These are phyloP conservation scores for Rhagonycha fulva DNA, from an alignment of 2,888 invertebrate species.

Conservation along the genomic window DNA sequence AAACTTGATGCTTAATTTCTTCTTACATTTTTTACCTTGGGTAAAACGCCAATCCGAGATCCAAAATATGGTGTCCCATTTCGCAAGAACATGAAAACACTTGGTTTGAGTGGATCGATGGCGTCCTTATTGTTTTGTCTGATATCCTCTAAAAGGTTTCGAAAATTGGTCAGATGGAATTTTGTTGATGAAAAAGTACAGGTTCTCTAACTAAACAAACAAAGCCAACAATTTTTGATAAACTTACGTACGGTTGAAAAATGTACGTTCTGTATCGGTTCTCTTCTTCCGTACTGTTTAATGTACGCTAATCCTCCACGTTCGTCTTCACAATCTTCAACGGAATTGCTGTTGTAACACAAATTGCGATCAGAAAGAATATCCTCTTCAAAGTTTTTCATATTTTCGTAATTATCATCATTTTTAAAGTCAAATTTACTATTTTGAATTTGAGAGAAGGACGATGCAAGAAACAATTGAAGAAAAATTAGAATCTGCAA, in stretches of 20 bases:
- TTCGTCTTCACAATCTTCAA: not conserved
- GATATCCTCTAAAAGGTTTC: not conserved
- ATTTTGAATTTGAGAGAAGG: not conserved
- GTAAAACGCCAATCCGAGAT: conserved; percentile 16
- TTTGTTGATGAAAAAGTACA: not conserved
- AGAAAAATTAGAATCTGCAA: not conserved
- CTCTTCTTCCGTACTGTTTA: not conserved
- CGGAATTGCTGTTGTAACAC: not conserved
- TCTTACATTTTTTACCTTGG: conserved; percentile 15
- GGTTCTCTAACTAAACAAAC: not conserved
- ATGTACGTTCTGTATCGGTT: not conserved
- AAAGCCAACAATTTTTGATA: not conserved
- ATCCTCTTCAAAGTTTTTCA: not conserved
- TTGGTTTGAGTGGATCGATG: not conserved
- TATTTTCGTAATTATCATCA: not conserved
- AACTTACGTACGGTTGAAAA: not conserved
- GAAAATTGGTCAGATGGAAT: not conserved
- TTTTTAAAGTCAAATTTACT: not conserved
- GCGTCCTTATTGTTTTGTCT: conserved; percentile 5
- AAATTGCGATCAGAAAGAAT: not conserved
- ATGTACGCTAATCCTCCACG: not conserved
- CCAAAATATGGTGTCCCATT: not conserved
- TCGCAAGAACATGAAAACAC: conserved; percentile 13
- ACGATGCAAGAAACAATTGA: not conserved
- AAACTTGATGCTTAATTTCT: not conserved